A percentile compares a stretch with the other conserved stretches of the same genome.
phyloP scores from a whole-genome alignment of 1,140 invertebrate species.

The Dinoponera quadriceps region DNA sequence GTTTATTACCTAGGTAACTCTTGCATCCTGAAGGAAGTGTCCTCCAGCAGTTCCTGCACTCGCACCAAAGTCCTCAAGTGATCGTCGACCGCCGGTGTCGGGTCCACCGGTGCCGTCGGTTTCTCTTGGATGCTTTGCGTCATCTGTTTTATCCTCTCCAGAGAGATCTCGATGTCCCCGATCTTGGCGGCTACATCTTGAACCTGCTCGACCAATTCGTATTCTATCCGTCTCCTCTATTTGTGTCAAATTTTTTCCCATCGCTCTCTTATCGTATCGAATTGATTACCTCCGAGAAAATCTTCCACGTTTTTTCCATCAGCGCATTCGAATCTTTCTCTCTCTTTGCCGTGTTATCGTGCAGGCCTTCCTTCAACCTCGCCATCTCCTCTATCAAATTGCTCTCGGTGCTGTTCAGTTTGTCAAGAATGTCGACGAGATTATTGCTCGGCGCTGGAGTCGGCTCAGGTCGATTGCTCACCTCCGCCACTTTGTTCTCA shows the following conservation, averaged over 20 bases:
- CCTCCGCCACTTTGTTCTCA: constrained; percentile 86
- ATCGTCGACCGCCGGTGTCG: constrained; percentile 69
- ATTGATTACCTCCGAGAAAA: constrained; percentile 73
- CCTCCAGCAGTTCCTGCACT: constrained; percentile 78
- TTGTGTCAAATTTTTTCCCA: no score
- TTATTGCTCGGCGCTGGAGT: constrained; percentile 77
- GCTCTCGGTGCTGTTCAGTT: constrained; percentile 83
- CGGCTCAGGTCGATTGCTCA: constrained; percentile 40
- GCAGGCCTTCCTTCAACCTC: constrained; percentile 72
- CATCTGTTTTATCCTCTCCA: constrained; percentile 67
- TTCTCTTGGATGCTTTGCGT: constrained; percentile 38
- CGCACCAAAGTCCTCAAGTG: constrained; percentile 72
- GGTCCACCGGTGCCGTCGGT: constrained; percentile 60
- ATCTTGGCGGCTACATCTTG: constrained; percentile 64
- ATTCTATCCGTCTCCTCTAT: neutral
- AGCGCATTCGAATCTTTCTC: constrained; percentile 72
- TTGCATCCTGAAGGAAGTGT: constrained; percentile 74
- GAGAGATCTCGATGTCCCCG: constrained; percentile 63
- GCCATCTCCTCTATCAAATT: constrained; percentile 71
- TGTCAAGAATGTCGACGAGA: constrained; percentile 85
- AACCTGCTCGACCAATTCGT: constrained; percentile 52
- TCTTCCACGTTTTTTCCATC: constrained; percentile 70
- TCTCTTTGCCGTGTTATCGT: constrained; percentile 69
- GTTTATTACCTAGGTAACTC: constrained; percentile 78
- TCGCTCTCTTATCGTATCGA: neutral